Conservation (phyloP, 2,113 vertebrate genomes). For the Hassar affinis region DNA sequence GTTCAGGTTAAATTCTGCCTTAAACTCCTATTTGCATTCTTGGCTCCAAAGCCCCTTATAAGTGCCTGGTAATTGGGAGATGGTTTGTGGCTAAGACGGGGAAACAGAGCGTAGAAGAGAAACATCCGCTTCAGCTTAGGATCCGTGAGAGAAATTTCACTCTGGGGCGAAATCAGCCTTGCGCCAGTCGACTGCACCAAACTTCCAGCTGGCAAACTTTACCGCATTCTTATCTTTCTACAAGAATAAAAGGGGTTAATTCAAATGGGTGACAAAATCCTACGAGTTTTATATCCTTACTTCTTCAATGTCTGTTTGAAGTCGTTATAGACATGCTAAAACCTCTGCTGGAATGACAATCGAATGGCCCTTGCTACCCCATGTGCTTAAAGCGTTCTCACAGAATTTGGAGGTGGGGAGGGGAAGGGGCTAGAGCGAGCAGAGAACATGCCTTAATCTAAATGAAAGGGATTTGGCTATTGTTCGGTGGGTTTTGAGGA, state of each 20-base stretch:
- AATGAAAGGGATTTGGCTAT: constrained; percentile 49
- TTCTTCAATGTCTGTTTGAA: neutral
- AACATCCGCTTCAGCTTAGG: constrained; percentile 27
- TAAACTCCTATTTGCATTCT: constrained; percentile 27
- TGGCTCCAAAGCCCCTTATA: constrained; percentile 24
- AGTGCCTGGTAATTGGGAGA: constrained; percentile 33
- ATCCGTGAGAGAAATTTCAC: neutral
- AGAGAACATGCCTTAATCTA: constrained; percentile 41
- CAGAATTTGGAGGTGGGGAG: constrained; percentile 16
- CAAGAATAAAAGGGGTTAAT: constrained; percentile 24
- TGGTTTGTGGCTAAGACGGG: constrained; percentile 42
- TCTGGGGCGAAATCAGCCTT: constrained; percentile 6
- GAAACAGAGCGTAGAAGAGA: constrained; percentile 27
- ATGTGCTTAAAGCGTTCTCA: constrained; percentile 8
- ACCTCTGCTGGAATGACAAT: constrained; percentile 30
- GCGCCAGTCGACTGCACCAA: neutral
- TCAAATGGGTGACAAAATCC: neutral
- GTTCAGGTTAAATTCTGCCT: constrained; percentile 21
- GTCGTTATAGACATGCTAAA: constrained; percentile 1
- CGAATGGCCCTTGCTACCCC: constrained; percentile 2
- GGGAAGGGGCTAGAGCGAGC: constrained; percentile 41
- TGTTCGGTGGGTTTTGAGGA: constrained; percentile 46
- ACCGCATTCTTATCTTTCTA: neutral
- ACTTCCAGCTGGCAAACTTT: constrained; percentile 17
- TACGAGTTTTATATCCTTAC: constrained; percentile 15